Evolutionary conservation across 1,140 invertebrate species (phyloP).

Genomic region (Aphidius gifuensis): DNA sequence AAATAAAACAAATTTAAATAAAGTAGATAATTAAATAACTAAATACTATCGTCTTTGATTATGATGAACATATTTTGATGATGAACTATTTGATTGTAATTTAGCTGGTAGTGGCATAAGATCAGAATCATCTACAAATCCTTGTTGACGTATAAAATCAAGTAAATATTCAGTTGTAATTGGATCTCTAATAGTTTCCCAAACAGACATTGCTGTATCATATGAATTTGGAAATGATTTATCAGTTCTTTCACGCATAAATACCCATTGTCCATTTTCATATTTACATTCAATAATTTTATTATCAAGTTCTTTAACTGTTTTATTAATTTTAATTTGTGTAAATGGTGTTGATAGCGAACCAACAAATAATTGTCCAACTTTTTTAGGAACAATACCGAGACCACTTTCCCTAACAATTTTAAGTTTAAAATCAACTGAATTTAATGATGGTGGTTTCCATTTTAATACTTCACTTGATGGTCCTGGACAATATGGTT

Average conservation of each 20-base stretch:
- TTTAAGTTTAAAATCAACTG: slow-evolving; percentile 91
- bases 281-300: slow-evolving; percentile 96
- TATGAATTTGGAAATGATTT: slow-evolving; percentile 94
- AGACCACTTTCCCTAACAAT: slow-evolving; percentile 69
- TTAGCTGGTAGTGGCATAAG: slow-evolving; percentile 66
- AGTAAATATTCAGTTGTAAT: slow-evolving; percentile 79
- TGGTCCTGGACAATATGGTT: slow-evolving; percentile 80
- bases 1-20: too few species aligned
- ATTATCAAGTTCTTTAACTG: slow-evolving; percentile 75
- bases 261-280: slow-evolving; percentile 78
- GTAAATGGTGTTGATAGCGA: slow-evolving; percentile 65
- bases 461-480: slow-evolving; percentile 91
- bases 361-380: slow-evolving; percentile 81
- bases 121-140: slow-evolving; percentile 61
- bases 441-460: slow-evolving; percentile 93
- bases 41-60: too few species aligned
- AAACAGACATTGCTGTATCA: slow-evolving; percentile 73
- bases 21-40: too few species aligned
- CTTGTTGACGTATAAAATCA: slow-evolving; percentile 66
- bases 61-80: too few species aligned
- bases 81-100: background rate
- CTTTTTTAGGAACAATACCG: slow-evolving; percentile 72
- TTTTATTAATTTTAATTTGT: slow-evolving; percentile 74
- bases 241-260: slow-evolving; percentile 94
- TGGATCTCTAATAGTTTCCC: slow-evolving; percentile 69